A percentile compares a stretch with the other conserved stretches of the same genome.
Conservation (phyloP, 2,113 vertebrate genomes). For the Corythoichthys intestinalis region DNA sequence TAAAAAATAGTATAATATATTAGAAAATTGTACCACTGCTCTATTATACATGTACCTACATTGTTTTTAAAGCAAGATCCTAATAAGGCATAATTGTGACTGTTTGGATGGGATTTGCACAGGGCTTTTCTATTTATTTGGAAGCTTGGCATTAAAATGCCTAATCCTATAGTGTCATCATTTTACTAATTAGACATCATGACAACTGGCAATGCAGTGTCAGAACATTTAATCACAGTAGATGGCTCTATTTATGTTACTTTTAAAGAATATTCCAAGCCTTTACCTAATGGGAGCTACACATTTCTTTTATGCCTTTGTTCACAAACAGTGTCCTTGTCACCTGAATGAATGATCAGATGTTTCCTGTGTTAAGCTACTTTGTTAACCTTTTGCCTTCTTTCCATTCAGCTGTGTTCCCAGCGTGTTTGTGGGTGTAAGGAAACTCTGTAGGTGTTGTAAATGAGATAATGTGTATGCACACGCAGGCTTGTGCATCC, state of each 20-base stretch:
- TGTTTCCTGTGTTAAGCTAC: conserved; percentile 40
- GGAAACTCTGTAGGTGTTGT: conserved; percentile 18
- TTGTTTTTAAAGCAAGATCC: conserved; percentile 20
- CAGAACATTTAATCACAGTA: conserved; percentile 12
- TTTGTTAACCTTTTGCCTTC: conserved; percentile 39
- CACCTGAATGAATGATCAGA: conserved; percentile 42
- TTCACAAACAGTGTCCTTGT: conserved; percentile 25
- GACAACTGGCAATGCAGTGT: conserved; percentile 9
- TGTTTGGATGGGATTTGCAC: not conserved
- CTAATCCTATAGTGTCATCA: conserved; percentile 18
- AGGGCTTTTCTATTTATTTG: not conserved
- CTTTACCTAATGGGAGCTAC: not conserved
- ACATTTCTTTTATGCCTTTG: not conserved
- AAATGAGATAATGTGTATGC: conserved; percentile 17
- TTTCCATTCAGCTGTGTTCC: conserved; percentile 19
- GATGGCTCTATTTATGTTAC: conserved; percentile 1
- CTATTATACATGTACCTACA: conserved; percentile 22
- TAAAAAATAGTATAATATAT: conserved; percentile 25
- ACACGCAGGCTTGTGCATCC: not conserved
- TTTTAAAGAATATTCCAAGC: not conserved
- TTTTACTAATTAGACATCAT: conserved; percentile 15
- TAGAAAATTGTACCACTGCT: conserved; percentile 31
- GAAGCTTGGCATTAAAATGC: conserved; percentile 10
- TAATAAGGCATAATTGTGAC: conserved; percentile 23
- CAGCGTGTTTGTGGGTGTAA: not conserved